phyloP scores from a whole-genome alignment of 2,888 invertebrate species.

The Ceriagrion tenellum region DNA sequence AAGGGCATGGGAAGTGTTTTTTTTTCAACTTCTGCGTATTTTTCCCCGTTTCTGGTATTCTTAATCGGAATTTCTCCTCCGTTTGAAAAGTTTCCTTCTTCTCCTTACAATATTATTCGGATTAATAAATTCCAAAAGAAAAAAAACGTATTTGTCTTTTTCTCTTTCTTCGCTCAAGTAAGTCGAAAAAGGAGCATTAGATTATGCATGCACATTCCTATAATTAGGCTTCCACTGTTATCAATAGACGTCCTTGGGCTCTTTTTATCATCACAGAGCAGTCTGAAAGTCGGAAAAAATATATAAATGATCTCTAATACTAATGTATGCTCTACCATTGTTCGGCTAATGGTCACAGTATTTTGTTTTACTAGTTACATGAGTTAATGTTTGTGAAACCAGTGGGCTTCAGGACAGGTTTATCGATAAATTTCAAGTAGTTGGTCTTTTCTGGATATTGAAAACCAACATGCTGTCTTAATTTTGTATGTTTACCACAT shows the following conservation, averaged over 20 bases:
- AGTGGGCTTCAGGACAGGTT: too few species aligned
- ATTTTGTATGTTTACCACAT: too few species aligned
- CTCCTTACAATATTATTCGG: conserved; percentile 10
- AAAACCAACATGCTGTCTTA: too few species aligned
- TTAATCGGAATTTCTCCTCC: conserved; percentile 19
- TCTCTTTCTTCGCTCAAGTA: not conserved
- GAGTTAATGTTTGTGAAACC: too few species aligned
- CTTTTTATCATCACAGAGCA: not conserved
- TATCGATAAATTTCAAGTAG: too few species aligned
- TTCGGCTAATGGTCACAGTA: not conserved
- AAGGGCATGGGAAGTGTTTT: conserved; percentile 43
- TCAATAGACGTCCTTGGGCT: not conserved
- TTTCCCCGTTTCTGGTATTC: conserved; percentile 24
- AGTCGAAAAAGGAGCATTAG: not conserved
- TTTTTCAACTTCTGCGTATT: conserved; percentile 41
- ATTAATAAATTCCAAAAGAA: not conserved
- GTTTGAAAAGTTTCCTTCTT: not conserved
- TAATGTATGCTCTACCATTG: too few species aligned
- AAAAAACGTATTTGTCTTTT: not conserved
- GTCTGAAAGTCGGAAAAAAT: not conserved
- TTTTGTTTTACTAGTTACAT: too few species aligned
- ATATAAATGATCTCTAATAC: not conserved
- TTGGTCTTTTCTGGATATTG: too few species aligned
- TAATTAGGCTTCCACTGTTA: not conserved
- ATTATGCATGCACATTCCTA: not conserved